Conservation (phyloP, 2,113 vertebrate genomes). For the Malaclemys terrapin region DNA sequence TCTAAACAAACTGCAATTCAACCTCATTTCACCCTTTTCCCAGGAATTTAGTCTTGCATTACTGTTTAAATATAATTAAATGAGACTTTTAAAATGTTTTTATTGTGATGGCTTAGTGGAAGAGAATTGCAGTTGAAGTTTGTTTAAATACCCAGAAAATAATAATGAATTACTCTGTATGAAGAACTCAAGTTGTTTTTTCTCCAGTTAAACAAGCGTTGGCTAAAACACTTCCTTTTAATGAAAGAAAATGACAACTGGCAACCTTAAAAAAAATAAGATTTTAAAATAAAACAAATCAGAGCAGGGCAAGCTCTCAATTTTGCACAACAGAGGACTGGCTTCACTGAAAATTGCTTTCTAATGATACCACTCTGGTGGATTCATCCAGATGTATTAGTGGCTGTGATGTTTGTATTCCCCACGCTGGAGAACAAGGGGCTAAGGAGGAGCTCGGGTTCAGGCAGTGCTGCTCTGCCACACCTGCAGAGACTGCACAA, state of each 20-base stretch:
- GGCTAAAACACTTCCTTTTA: neutral
- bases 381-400: neutral
- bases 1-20: too few relatives aligned
- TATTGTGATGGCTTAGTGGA: neutral
- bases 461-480: neutral
- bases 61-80: neutral
- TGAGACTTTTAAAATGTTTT: neutral
- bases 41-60: neutral
- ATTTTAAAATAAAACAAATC: neutral
- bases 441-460: neutral
- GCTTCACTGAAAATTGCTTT: neutral
- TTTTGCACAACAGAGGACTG: neutral
- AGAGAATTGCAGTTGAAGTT: neutral
- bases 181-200: neutral
- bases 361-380: neutral
- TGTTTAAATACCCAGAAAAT: neutral
- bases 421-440: neutral
- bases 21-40: rapidly evolving
- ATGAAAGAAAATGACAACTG: neutral
- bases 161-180: neutral
- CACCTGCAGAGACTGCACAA: neutral
- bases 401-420: neutral
- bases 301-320: neutral
- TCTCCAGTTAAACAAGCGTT: neutral
- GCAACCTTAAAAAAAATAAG: neutral